Evolutionary conservation across 2,888 invertebrate genomes (phyloP).

Genomic region (Pasiphila rectangulata): DNA sequence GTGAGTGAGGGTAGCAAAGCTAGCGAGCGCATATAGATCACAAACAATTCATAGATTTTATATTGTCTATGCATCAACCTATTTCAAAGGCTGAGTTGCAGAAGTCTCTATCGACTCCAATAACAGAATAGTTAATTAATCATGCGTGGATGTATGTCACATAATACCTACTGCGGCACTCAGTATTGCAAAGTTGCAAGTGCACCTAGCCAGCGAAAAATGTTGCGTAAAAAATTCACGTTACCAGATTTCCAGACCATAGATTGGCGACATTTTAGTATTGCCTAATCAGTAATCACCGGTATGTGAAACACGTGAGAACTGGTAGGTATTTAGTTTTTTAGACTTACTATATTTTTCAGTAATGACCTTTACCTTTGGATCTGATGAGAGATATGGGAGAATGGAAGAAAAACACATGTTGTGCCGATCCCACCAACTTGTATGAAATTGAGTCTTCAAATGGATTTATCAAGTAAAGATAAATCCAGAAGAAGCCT

Average conservation of each 20-base stretch:
- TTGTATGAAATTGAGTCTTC: too few relatives aligned
- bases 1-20: constrained; percentile 6
- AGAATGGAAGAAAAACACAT: too few relatives aligned
- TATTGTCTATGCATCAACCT: background rate
- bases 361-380: too few relatives aligned
- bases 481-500: too few relatives aligned
- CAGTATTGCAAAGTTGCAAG: constrained; percentile 10
- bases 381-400: too few relatives aligned
- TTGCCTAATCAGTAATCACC: constrained; percentile 16
- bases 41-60: constrained; percentile 1
- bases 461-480: too few relatives aligned
- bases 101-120: constrained; percentile 4
- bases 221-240: constrained; percentile 19
- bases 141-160: constrained; percentile 2
- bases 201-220: background rate
- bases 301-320: too few relatives aligned
- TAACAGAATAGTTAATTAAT: constrained; percentile 2
- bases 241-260: constrained; percentile 17
- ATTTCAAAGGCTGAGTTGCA: background rate
- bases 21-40: constrained; percentile 1
- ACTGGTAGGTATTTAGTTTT: too few relatives aligned
- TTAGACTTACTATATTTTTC: too few relatives aligned
- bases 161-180: background rate
- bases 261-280: constrained; percentile 17
- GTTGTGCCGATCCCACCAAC: too few relatives aligned